Evolutionary conservation across 2,888 invertebrate genomes (phyloP).

Genomic region (Laothoe populi): DNA sequence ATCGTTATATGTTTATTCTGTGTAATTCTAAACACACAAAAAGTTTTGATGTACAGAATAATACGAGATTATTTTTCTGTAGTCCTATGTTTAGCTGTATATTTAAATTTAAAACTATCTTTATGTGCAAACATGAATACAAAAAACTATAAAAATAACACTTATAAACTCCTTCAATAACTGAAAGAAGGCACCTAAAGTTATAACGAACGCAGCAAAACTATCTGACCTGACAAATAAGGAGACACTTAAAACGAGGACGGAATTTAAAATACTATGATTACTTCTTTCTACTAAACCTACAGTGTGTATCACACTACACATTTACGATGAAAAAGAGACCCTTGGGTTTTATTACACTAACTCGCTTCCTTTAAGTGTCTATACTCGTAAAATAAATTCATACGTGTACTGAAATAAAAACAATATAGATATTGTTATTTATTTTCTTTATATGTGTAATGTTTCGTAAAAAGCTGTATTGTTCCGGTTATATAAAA

Average conservation of each 20-base stretch:
- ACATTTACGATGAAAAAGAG: constrained; percentile 27
- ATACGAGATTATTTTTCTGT: no score
- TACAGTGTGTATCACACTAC: constrained; percentile 26
- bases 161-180: background rate
- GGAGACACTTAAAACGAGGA: constrained; percentile 25
- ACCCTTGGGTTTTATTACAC: constrained; percentile 34
- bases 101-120: no score
- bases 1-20: no score
- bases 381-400: constrained; percentile 26
- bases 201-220: constrained; percentile 21
- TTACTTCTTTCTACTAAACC: constrained; percentile 32
- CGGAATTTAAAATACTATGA: constrained; percentile 34
- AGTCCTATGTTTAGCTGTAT: no score
- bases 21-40: no score
- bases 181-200: background rate
- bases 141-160: background rate
- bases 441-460: constrained; percentile 2
- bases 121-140: background rate
- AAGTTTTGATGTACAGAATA: no score
- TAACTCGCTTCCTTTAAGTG: constrained; percentile 30
- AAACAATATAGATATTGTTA: constrained; percentile 2
- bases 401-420: constrained; percentile 24
- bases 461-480: background rate
- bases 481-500: background rate
- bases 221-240: constrained; percentile 22